Base-by-base conservation (phyloP, 2,888 invertebrate genomes). In the Melieria picta region DNA sequence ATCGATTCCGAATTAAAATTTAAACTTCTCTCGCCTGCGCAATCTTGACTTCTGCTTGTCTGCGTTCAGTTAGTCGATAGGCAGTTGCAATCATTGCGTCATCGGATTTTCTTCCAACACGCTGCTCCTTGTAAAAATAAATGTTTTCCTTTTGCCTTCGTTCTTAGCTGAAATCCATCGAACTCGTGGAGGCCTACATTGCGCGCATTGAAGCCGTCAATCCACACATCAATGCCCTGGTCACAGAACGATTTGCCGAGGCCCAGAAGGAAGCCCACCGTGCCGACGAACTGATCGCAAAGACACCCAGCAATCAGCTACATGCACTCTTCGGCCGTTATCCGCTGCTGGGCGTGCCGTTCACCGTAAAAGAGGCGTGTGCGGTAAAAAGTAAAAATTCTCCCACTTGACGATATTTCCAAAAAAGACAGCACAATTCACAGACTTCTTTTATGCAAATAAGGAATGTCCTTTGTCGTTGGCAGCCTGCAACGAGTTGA, bases 341-440 rank as follows among this genome's bases (percentile, higher is more conserved):
- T 75, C 95, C 95, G 0, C 86, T 96, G 67, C 87, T 95, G 1
- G 96, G 96, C 0, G 90, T 96, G 16, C 96, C 96, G 0, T 89
- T 94, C 60, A 94, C 94, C 4, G 91, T 93, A 0, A 96, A 96
- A 83, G 94, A 95, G 84, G 91, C 93, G 77, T 93, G 95, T 79
- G 90, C 89, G 2, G 87, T 94, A 1, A 89, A 89, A 86, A 94
- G 94, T 93, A 80, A 52, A 16, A 45, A 55, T 46, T 42, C 45
- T 10, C n/a, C 4, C 56, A 16, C 11, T 56, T 56, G 5, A 3
- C 9, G 3, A 5, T 42, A 57, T 9, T 42, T 9, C 5, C 6
- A 9, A 52, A 30, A 16, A n/a, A 30, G 30, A 30, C 30, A 30
- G 3, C 30, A 30, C 30, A 52, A 57, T 0, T 45, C 13, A 5